Percentiles rank a stretch among this genome's conserved stretches.
phyloP scores from a whole-genome alignment of 2,113 vertebrate species.

The Papio anubis region DNA sequence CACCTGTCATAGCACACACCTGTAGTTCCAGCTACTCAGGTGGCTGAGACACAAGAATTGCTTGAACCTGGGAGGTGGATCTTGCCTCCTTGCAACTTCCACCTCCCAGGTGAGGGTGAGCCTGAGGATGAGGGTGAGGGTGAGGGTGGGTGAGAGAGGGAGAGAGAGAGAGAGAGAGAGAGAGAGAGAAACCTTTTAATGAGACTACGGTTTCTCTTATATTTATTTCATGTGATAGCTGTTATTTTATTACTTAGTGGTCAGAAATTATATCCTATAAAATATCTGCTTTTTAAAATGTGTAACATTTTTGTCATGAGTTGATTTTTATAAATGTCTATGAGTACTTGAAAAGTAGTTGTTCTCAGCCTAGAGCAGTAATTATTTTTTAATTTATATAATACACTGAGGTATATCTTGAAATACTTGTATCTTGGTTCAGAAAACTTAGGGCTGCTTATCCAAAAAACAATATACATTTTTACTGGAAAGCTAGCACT shows the following conservation, averaged over 20 bases:
- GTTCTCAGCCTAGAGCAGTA: not conserved
- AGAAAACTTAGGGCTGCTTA: not conserved
- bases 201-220: not conserved
- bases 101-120: no score
- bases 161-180: no score
- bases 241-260: not conserved
- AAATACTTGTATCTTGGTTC: not conserved
- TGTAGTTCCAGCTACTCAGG: no score
- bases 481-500: not conserved
- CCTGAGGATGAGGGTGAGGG: rapidly evolving
- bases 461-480: not conserved
- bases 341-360: not conserved
- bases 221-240: not conserved
- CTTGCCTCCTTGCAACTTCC: no score
- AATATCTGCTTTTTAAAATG: not conserved
- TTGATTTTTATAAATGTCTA: not conserved
- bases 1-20: no score
- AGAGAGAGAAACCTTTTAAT: no score
- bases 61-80: no score
- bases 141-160: no score
- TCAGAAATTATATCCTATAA: not conserved
- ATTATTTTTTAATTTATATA: not conserved
- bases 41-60: no score
- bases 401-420: not conserved
- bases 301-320: not conserved